Base-by-base conservation (phyloP, 2,888 invertebrate genomes). In the Eupithecia dodoneata region DNA sequence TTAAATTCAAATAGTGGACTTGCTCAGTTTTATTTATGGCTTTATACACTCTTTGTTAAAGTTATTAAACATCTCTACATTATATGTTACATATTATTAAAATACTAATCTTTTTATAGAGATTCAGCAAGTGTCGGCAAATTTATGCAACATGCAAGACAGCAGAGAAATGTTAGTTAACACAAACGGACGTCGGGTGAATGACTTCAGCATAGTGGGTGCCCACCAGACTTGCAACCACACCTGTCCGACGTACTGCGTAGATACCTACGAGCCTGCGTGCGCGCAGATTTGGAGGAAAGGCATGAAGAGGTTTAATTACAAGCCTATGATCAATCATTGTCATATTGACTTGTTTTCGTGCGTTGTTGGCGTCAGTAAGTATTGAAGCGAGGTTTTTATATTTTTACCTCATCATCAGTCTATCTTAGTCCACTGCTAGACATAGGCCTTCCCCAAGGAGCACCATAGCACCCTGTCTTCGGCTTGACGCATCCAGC, bases 321-420 rank as follows among this genome's bases (percentile, higher is more conserved):
- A 78, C 65, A 85, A 87, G 47, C 83, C 90, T 0, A 93, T 94
- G 91, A 85, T 94, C 72, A 94, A 94, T 79, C 94, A 94, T 77
- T 94, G 94, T 76, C 94, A 94, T 79, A 88, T 94, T n/a, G 94
- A 94, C 73, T 79, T 94, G 84, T 89, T 87, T 65, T 94, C 94
- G 2, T 94, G 94, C 81, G 87, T 90, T 12, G 74, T 88, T 55
- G 92, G 91, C 52, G 83, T 89, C 45, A 93, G 94, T 94, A 74
- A 74, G 76, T 76, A 66, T 45, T 66, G 18, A 9, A 45, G 44
- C 10, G 10, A 66, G 13, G 3, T 42, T 15, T 42, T 42, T 7
- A 4, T 42, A 7, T 49, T 18, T 3, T 7, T 18, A 59, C 9
- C 55, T 44, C 7, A 30, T 30, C 30, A 30, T 30, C 30, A 30